phyloP scores from a whole-genome alignment of 1,140 invertebrate genomes.

The Macrobrachium nipponense region DNA sequence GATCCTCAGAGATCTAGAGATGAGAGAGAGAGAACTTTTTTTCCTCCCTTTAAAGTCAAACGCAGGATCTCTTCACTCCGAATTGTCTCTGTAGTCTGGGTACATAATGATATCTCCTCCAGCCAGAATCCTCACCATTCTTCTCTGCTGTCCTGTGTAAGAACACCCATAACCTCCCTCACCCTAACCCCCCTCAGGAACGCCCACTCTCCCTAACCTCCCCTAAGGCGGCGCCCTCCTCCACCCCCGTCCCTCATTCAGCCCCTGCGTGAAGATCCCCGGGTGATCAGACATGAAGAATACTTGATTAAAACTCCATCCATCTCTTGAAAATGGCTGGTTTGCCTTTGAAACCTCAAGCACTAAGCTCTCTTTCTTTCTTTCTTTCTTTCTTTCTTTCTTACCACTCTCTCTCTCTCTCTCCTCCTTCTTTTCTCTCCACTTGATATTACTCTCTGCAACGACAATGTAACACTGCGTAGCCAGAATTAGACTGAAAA shows the following conservation, averaged over 20 bases:
- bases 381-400: constrained; percentile 5
- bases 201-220: background rate
- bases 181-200: background rate
- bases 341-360: background rate
- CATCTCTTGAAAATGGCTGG: constrained; percentile 35
- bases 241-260: background rate
- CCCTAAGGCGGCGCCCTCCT: background rate
- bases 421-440: background rate
- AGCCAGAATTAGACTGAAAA: too few relatives aligned
- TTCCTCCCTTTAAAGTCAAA: too few relatives aligned
- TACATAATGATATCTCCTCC: too few relatives aligned
- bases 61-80: too few relatives aligned
- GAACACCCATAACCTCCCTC: background rate
- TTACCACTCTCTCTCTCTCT: background rate
- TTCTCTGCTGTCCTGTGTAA: background rate
- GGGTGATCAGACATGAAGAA: constrained; percentile 28
- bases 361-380: background rate
- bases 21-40: too few relatives aligned
- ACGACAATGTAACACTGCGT: too few relatives aligned
- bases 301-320: constrained; percentile 43
- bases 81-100: too few relatives aligned
- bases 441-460: background rate
- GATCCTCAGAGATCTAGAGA: too few relatives aligned
- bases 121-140: too few relatives aligned
- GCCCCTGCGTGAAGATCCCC: constrained; percentile 14